Evolutionary conservation across 2,888 invertebrate species (phyloP), one percentile per base, ranked within the genome.

Genomic region (Tyria jacobaeae): DNA sequence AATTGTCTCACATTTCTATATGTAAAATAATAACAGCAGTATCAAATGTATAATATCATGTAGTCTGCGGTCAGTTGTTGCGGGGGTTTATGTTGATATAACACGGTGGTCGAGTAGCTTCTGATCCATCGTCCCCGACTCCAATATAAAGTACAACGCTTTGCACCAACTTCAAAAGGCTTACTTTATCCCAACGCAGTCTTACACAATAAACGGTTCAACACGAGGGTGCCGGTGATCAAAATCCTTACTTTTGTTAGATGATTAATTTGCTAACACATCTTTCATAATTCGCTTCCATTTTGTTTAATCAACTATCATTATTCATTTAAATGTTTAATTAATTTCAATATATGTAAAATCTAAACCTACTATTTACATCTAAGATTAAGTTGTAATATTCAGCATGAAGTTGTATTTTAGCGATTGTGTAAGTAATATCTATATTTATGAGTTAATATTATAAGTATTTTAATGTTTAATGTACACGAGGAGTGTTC

Each of bases 381-480:
- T 86, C 61, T 92, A 90, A 91, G 87, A 66, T 83, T 91, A 91
- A 85, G 82, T 86, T 87, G 82, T 90, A 90, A 84, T 75, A 80
- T 88, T 86, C 86, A 85, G 83, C 84, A 75, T 84, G 84, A 83
- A 78, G 86, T 86, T 87, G 89, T 90, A 87, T 82, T 82, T 87
- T 86, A 89, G 83, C 79, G 83, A 85, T 84, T 85, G 77, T 83
- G 77, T 90, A 89, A 88, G 85, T 87, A 88, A 89, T 87, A 87
- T 91, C 86, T 92, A 92, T 92, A 91, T 92, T 92, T 92, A 92
- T 92, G 87, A 90, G 84, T 83, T 88, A 86, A 85, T 86, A 80
- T 78, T 74, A 81, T 90, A 90, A 90, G 90, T 91, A 90, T 90
- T 91, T 85, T 84, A 89, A 87, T 75, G 73, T 80, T 73, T 89